Evolutionary conservation across 2,797 vertebrate species (phyloP).

Genomic region (Tympanoctomys barrerae): DNA sequence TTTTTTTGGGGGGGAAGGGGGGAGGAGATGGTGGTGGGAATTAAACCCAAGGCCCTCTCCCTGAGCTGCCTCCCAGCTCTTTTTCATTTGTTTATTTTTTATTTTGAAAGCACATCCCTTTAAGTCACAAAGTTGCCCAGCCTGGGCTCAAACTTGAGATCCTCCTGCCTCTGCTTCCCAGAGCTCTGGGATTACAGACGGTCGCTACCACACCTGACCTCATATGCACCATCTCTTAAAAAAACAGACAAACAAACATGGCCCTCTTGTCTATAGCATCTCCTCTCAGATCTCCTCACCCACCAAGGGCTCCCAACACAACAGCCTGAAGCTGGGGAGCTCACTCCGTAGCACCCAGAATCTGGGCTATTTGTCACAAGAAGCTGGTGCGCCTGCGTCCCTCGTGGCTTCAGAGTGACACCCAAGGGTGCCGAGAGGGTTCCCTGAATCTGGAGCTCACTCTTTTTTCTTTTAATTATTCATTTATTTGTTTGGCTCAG

Average conservation of each 20-base stretch:
- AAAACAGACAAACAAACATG: neutral
- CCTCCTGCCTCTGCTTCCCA: neutral
- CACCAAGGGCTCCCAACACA: neutral
- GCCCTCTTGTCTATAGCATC: neutral
- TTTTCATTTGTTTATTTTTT: neutral
- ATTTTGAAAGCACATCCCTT: neutral
- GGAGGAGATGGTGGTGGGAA: neutral
- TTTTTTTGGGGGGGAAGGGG: too few relatives aligned
- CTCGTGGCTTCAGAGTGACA: neutral
- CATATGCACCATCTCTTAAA: neutral
- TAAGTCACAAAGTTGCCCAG: neutral
- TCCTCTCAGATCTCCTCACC: slow-evolving; percentile 5
- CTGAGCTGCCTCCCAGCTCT: neutral
- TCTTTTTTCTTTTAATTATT: too few relatives aligned
- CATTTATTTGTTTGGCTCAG: too few relatives aligned
- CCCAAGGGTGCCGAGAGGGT: neutral
- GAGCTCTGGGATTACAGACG: neutral
- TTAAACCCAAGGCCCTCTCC: neutral
- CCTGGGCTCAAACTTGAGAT: neutral
- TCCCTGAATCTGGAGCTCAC: neutral
- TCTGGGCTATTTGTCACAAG: neutral
- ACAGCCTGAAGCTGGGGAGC: neutral
- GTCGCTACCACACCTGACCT: neutral
- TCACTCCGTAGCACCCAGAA: too few relatives aligned
- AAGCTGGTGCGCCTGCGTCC: neutral